Conservation (phyloP, 2,113 vertebrate species). For the Ivindomyrus marchei region DNA sequence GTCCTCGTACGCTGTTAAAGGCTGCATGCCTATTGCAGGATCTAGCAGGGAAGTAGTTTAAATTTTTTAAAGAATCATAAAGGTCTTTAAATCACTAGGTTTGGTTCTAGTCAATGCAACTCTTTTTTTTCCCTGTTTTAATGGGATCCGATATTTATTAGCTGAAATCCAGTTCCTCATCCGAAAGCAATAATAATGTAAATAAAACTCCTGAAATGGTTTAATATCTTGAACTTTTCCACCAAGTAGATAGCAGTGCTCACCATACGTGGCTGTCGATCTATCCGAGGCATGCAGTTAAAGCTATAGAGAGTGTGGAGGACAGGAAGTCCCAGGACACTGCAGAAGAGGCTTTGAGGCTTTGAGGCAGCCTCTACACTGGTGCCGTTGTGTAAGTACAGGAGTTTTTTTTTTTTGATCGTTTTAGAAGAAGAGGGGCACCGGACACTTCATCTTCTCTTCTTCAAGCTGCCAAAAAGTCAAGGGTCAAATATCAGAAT, state of each 20-base stretch:
- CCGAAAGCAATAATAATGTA: background rate
- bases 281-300: background rate
- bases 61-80: background rate
- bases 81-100: background rate
- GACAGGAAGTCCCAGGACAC: too few relatives aligned
- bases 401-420: background rate
- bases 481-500: conserved; percentile 17
- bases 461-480: conserved; percentile 15
- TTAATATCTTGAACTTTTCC: background rate
- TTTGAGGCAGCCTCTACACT: background rate
- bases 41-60: background rate
- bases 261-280: background rate
- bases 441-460: conserved; percentile 14
- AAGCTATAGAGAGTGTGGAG: background rate
- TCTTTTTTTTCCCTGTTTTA: background rate
- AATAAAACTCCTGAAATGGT: background rate
- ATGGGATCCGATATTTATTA: background rate
- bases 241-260: background rate
- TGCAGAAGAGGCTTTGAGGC: background rate
- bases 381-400: background rate
- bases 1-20: background rate
- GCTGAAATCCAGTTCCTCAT: background rate
- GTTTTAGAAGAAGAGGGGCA: background rate
- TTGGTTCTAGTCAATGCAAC: background rate
- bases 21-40: background rate